Base-by-base conservation (phyloP, 2,888 invertebrate species). In the Andrena hattorfiana region DNA sequence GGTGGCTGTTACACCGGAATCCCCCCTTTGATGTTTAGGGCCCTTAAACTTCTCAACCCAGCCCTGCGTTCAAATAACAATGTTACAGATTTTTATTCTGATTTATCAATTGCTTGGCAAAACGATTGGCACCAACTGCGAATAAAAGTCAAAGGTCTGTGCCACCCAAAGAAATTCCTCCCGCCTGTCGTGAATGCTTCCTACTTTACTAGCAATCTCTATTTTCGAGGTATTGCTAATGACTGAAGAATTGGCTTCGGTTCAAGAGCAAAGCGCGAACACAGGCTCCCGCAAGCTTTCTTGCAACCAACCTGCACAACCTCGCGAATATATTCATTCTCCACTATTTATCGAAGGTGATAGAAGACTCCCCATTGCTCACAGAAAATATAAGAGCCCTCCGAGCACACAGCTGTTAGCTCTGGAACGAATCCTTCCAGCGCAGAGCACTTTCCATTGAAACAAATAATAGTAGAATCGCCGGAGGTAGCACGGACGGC, bases 181-280 rank as follows among this genome's bases (percentile, higher is more conserved):
- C 30, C 10, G 30, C 2, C 5, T 60, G 26, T 23, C 51, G 63
- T 42, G 63, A 42, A 1, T 26, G 10, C 30, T 63, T 63, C n/a
- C 56, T 42, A 35, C 13, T 13, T 54, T 13, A 20, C 16, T 69
- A 42, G 13, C 30, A 30, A n/a, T 7, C 42, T 75, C 54, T 76
- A 76, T 70, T 70, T 76, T 64, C 26, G 63, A 48, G 42, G 10
- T 23, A 64, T 69, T 63, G 23, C 62, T 69, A 35, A 42, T 63
- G 35, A 73, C 35, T 28, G 26, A 20, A 42, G 28, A 72, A 35
- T 66, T 77, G 77, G 77, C 76, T n/a, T 8, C 8, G 54, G 13
- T 76, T 66, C 64, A 72, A 71, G 23, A 71, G n/a, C 48, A 48
- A 59, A n/a, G 23, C 30, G 68, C n/a, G 10, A 28, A 16, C 26